Evolutionary conservation across 2,888 invertebrate species (phyloP).

Genomic region (Zhuqinia jingwanae): DNA sequence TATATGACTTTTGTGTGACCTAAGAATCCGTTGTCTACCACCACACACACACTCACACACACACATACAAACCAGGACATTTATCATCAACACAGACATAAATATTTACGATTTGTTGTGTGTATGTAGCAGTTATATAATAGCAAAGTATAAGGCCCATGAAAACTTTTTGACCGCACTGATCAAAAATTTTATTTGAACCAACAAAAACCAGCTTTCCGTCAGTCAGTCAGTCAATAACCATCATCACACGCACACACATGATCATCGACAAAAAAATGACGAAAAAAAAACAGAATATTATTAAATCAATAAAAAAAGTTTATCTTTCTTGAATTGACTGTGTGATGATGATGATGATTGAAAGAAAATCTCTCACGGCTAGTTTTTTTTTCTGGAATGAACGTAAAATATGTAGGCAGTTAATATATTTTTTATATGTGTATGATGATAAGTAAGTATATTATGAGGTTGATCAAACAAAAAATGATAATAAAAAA

Average conservation of each 20-base stretch:
- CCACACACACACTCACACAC: no score
- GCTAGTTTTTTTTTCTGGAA: slow-evolving; percentile 8
- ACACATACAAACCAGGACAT: not conserved
- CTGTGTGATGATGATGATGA: slow-evolving; percentile 24
- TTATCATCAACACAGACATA: not conserved
- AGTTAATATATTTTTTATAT: no score
- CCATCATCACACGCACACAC: not conserved
- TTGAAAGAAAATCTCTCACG: slow-evolving; percentile 16
- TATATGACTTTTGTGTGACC: not conserved
- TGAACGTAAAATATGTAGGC: slow-evolving; percentile 33
- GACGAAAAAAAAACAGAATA: slow-evolving; percentile 5
- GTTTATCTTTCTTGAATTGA: slow-evolving; percentile 2
- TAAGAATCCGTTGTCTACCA: not conserved
- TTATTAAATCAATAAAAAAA: not conserved
- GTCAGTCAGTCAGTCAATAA: slow-evolving; percentile 1
- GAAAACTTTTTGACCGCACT: no score
- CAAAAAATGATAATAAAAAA: slow-evolving; percentile 49
- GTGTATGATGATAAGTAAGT: no score
- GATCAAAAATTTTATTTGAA: no score
- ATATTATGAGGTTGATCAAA: slow-evolving; percentile 20
- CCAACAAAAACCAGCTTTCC: slow-evolving; percentile 59
- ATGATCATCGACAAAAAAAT: not conserved
- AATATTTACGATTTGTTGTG: not conserved
- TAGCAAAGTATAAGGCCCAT: not conserved
- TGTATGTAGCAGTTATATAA: no score